Evolutionary conservation across 2,797 vertebrate genomes (phyloP).

Genomic region (Hemibagrus guttatus): DNA sequence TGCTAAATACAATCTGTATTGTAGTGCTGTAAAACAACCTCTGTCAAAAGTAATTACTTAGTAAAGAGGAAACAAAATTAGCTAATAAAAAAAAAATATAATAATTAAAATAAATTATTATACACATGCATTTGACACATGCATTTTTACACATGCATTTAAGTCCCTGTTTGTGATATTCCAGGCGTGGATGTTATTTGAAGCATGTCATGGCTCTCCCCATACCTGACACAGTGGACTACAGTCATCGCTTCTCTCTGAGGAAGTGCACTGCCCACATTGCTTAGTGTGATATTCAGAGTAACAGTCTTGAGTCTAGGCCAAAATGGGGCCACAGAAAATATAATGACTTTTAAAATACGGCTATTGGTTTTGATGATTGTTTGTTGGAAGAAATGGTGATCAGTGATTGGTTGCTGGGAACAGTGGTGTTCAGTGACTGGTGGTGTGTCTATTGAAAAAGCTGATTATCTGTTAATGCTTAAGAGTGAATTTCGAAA

Average conservation of each 20-base stretch:
- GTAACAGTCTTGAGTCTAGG: background rate
- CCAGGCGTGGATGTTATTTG: slow-evolving; percentile 63
- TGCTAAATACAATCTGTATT: slow-evolving; percentile 50
- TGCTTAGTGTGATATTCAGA: background rate
- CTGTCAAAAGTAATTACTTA: background rate
- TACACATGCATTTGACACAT: background rate
- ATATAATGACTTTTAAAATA: background rate
- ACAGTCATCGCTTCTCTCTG: slow-evolving; percentile 55
- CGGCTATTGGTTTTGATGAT: background rate
- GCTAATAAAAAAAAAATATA: too few relatives aligned
- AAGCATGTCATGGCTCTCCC: slow-evolving; percentile 65
- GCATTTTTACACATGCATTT: background rate
- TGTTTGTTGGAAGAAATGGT: too few relatives aligned
- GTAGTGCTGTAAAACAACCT: background rate
- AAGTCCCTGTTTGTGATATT: background rate
- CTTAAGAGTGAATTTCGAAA: background rate
- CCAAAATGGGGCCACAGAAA: background rate
- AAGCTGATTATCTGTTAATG: background rate
- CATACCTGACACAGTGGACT: slow-evolving; percentile 53
- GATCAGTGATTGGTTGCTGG: too few relatives aligned
- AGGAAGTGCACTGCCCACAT: slow-evolving; percentile 42
- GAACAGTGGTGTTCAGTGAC: too few relatives aligned
- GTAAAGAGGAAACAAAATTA: background rate
- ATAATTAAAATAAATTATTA: background rate
- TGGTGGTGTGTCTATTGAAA: background rate